These are phyloP conservation scores for Amyelois transitella DNA, from an alignment of 1,140 invertebrate species.

Conservation along the genomic window DNA sequence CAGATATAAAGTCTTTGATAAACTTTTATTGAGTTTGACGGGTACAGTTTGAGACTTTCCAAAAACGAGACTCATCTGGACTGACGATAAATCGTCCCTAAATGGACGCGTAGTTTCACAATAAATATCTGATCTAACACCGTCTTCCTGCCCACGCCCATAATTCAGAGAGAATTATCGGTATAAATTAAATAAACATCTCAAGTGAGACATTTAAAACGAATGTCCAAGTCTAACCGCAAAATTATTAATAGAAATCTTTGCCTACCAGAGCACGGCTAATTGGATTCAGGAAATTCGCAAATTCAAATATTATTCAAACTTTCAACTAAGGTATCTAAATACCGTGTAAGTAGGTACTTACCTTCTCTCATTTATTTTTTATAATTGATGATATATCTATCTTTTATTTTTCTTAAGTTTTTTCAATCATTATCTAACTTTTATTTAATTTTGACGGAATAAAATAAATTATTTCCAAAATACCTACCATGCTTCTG, in stretches of 20 bases:
- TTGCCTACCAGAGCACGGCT: constrained; percentile 19
- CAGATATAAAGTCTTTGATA: constrained; percentile 13
- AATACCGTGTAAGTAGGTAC: too few species aligned
- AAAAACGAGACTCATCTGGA: constrained; percentile 13
- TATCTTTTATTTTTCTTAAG: too few species aligned
- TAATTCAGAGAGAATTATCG: constrained; percentile 61
- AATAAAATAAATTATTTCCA: too few species aligned
- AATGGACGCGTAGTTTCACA: constrained; percentile 47
- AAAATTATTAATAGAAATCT: constrained; percentile 49
- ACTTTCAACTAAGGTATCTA: too few species aligned
- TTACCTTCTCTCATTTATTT: too few species aligned
- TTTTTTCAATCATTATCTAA: too few species aligned
- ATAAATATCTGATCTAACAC: constrained; percentile 62
- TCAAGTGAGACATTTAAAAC: constrained; percentile 54
- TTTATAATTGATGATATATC: too few species aligned
- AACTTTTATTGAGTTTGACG: constrained; percentile 11
- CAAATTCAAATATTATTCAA: neutral
- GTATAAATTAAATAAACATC: constrained; percentile 68
- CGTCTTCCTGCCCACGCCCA: constrained; percentile 54
- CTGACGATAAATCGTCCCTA: constrained; percentile 40
- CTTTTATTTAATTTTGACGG: too few species aligned
- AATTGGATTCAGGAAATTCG: constrained; percentile 25
- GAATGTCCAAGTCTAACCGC: constrained; percentile 33
- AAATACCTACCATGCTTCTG: too few species aligned
- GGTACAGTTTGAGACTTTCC: constrained; percentile 14